Base-by-base conservation (phyloP, 1,140 invertebrate species). In the Oryzaephilus surinamensis region DNA sequence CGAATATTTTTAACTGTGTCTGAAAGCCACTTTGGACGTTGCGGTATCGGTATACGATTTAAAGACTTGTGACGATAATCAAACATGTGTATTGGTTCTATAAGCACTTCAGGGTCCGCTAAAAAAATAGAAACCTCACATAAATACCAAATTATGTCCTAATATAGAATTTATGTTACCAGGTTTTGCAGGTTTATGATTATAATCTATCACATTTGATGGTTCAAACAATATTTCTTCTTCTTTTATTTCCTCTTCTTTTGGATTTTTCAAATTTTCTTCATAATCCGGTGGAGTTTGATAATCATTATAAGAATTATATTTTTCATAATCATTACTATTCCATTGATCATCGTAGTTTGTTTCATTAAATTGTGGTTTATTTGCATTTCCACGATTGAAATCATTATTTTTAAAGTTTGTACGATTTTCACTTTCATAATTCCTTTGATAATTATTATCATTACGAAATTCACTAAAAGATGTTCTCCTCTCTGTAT, bases 181-280 rank as follows among this genome's bases (percentile, higher is more conserved):
- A 41, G 42, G 20, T 41, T 50, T 52, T 23, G 46, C 8, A 37
- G 68, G 60, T 47, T 74, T 72, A 50, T 82, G 80, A 12, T 74
- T 73, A 62, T 85, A 84, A 62, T 85, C 79, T 28, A 84, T 72
- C 15, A 83, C 71, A 43, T 14, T 43, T 12, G 32, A 32, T 5
- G 57, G 51, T 30, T 57, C 46, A 38, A 55, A 56, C 6, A 59
- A n/a, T 41, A 13, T 29, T 19, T n/a, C 14, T 18, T 35, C 32
- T 23, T 36, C 21, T 17, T 36, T 24, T 26, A 21, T 27, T 3
- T 7, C 11, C 15, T 36, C 20, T 26, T 38, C 35, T 20, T 19
- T 16, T 35, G 33, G 1, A 11, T 15, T 14, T 10, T 15, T 10
- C 12, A 3, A 3, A 28, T 38, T 12, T 20, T 38, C 26, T 7